A percentile compares a stretch with the other conserved stretches of the same genome.
Conservation (phyloP, 2,797 vertebrate species). For the Knipowitschia caucasica region DNA sequence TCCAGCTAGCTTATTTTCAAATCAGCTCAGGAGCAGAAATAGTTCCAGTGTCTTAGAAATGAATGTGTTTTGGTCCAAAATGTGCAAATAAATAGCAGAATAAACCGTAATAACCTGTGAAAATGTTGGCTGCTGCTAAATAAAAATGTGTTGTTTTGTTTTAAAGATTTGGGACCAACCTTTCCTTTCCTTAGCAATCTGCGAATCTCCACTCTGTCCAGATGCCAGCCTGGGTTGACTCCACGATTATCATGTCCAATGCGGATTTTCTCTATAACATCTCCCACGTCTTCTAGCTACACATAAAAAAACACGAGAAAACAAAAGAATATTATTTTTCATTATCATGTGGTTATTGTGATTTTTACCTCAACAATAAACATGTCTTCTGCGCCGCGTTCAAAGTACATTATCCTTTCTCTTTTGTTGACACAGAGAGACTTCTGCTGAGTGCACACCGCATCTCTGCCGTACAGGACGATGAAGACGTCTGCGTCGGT, state of each 20-base stretch:
- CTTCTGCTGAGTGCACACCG: constrained; percentile 84
- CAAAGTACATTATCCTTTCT: constrained; percentile 90
- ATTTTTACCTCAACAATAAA: constrained; percentile 91
- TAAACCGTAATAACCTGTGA: too few species aligned
- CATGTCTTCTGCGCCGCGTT: constrained; percentile 89
- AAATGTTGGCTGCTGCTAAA: too few species aligned
- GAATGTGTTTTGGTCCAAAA: too few species aligned
- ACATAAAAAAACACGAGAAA: constrained; percentile 2
- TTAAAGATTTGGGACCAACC: constrained; percentile 60
- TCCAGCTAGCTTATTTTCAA: too few species aligned
- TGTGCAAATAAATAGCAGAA: too few species aligned
- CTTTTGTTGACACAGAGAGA: constrained; percentile 93
- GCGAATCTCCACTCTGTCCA: constrained; percentile 87
- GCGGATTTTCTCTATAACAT: constrained; percentile 93
- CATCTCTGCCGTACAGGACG: constrained; percentile 87
- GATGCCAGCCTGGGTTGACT: constrained; percentile 91
- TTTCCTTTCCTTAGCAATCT: constrained; percentile 92
- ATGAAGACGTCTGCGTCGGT: constrained; percentile 91
- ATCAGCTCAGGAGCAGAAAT: too few species aligned
- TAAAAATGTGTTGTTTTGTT: neutral
- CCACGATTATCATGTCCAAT: constrained; percentile 88
- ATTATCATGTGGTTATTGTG: neutral
- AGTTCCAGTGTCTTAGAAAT: too few species aligned
- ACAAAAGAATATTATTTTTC: too few species aligned
- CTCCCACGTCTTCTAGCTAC: constrained; percentile 90